Conservation (phyloP, 2,888 invertebrate genomes). For the Dynastes hyllus region DNA sequence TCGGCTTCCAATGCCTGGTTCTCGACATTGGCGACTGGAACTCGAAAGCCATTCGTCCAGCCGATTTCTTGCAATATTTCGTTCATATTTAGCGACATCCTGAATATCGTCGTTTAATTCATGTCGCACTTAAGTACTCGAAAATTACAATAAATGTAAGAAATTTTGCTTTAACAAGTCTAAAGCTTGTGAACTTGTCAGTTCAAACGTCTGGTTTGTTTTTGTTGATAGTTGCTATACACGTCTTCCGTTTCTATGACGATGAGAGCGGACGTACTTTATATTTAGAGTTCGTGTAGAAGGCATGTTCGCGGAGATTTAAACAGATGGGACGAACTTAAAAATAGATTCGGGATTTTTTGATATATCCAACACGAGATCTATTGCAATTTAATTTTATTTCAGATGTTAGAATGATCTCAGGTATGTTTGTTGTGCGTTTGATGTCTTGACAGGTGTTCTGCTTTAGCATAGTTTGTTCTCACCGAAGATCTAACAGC, state of each 20-base stretch:
- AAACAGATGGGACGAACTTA: slow-evolving; percentile 33
- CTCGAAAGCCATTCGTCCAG: slow-evolving; percentile 84
- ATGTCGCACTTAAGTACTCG: neutral
- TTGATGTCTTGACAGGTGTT: neutral
- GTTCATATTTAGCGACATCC: slow-evolving; percentile 71
- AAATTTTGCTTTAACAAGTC: slow-evolving; percentile 11
- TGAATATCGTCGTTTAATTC: slow-evolving; percentile 17
- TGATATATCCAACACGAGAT: slow-evolving; percentile 25
- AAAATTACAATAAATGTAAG: neutral
- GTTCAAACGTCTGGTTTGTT: slow-evolving; percentile 16
- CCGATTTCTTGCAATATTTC: slow-evolving; percentile 81
- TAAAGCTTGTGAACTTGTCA: slow-evolving; percentile 2
- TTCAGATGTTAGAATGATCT: slow-evolving; percentile 8
- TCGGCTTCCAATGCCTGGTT: slow-evolving; percentile 76
- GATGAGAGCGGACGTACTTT: slow-evolving; percentile 16
- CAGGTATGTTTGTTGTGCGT: slow-evolving; percentile 31
- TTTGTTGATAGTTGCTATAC: slow-evolving; percentile 13
- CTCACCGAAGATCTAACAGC: neutral
- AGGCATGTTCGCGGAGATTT: slow-evolving; percentile 35
- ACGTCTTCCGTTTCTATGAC: slow-evolving; percentile 13
- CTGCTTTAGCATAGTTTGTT: neutral
- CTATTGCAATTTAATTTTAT: slow-evolving; percentile 28
- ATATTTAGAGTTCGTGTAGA: slow-evolving; percentile 28
- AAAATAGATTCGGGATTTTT: slow-evolving; percentile 35
- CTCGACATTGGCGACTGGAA: slow-evolving; percentile 86